phyloP scores from a whole-genome alignment of 2,113 vertebrate species.

The Charadrius vociferus region DNA sequence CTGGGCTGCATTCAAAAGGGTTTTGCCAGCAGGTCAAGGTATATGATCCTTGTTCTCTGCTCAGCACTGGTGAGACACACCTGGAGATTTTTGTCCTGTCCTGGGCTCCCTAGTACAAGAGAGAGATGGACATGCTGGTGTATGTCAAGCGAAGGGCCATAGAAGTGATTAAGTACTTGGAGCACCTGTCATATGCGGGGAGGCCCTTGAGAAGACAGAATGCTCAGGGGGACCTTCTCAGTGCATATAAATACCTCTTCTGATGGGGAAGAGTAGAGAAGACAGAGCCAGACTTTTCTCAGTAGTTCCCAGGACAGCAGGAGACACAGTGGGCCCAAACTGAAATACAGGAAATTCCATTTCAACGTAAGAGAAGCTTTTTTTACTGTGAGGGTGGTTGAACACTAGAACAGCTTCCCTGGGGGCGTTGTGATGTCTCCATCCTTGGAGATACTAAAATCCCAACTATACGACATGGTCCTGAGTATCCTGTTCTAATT shows the following conservation, averaged over 20 bases:
- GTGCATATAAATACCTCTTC: neutral
- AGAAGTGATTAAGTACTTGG: neutral
- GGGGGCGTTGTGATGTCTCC: neutral
- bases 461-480: neutral
- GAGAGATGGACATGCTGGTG: neutral
- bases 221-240: neutral
- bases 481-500: neutral
- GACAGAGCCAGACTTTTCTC: neutral
- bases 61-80: neutral
- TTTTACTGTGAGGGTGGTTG: neutral
- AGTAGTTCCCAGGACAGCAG: neutral
- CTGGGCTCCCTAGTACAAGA: neutral
- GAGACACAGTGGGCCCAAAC: neutral
- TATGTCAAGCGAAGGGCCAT: neutral
- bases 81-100: neutral
- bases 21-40: neutral
- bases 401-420: neutral
- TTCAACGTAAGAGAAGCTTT: neutral
- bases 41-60: neutral
- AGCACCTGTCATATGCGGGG: neutral
- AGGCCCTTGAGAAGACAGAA: neutral
- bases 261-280: neutral
- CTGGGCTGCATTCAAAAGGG: neutral
- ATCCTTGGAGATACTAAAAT: neutral
- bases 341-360: neutral